Base-by-base conservation (phyloP, 2,888 invertebrate genomes). In the Himalopsyche anomala region DNA sequence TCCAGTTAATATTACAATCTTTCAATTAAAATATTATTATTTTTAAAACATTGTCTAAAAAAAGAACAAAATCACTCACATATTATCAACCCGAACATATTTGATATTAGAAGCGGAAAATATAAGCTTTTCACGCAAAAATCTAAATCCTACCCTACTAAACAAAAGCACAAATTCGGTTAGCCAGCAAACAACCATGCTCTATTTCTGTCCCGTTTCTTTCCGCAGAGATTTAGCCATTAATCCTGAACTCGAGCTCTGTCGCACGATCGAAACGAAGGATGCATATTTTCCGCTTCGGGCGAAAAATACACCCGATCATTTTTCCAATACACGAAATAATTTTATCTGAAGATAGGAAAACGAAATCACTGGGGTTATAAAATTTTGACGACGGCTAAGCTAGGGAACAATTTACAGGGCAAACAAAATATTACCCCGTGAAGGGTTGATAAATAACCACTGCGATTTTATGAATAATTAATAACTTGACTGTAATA, bases 131-230 rank as follows among this genome's bases (percentile, higher is more conserved):
- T 28, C 9, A 17, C 2, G 5, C 19, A 9, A 69, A 28, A 28
- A 2, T 74, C 4, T 38, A 36, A 38, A 74, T 74, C 74, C 36
- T 38, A 38, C 38, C 74, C 38, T 74, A 38, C 36, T 74, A 38
- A 74, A 74, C 38, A 36, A 74, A 74, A 74, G 38, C 38, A 74
- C 38, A 36, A 74, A 74, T 74, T 74, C 74, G 74, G 36, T 74
- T 74, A 38, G 74, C 74, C 38, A 38, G 74, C 5, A 38, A 28
- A 69, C 69, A 19, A 74, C 15, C 74, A 3, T 36, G 12, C 69
- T 36, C 28, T 38, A 2, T 12, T 15, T 36, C 74, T 36, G 74
- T 74, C 74, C n/a, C 74, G 38, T 74, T 74, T 74, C 74, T 9
- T 11, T 12, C 15, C 38, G 15, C 15, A 36, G 36, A 74, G 12